Base-by-base conservation (phyloP, 2,113 vertebrate genomes). In the Sturnus vulgaris region DNA sequence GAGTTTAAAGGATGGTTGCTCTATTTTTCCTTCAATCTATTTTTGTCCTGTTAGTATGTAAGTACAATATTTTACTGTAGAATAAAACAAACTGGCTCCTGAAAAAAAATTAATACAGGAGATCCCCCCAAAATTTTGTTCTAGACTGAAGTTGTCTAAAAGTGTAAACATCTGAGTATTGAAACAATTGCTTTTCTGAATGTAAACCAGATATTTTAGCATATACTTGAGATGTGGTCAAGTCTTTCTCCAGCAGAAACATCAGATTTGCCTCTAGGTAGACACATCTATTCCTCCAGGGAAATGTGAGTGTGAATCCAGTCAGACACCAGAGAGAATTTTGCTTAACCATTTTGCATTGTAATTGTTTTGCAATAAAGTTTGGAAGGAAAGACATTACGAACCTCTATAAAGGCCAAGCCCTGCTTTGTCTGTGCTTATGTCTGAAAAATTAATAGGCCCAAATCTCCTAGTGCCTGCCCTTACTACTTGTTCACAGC, bases 1-100 rank as follows among this genome's bases (percentile, higher is more conserved):
- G 59, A 90, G 20, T 96, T 95, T 95, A 88, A 97, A 69, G 20
- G 73, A 93, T 80, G 18, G 42, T 3, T 82, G 35, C 23, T 93
- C 47, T 73, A 15, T 55, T 84, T 96, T 96, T 44, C 46, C 52
- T 82, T 66, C 11, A 44, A 68, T 79, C 53, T 70, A 47, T 87
- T 87, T 93, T 56, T 75, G 33, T 60, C 19, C 13, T 81, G 1
- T 71, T 90, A 72, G 4, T 17, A 86, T 20, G 12, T 77, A 57
- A 69, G 22, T 61, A 24, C 12, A 75, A 11, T 55, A 60, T 35
- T 47, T 60, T 57, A 77, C 33, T 57, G 21, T 23, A 24, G 22
- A 83, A 70, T 47, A 64, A 92, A 95, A 40, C 2, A 87, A 88
- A 72, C 5, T 61, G 9, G n/a, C 21, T 92, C 17, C n/a, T 82